A percentile compares a stretch with the other conserved stretches of the same genome.
Evolutionary conservation across 2,113 vertebrate species (phyloP).

Genomic region (Steatornis caripensis): DNA sequence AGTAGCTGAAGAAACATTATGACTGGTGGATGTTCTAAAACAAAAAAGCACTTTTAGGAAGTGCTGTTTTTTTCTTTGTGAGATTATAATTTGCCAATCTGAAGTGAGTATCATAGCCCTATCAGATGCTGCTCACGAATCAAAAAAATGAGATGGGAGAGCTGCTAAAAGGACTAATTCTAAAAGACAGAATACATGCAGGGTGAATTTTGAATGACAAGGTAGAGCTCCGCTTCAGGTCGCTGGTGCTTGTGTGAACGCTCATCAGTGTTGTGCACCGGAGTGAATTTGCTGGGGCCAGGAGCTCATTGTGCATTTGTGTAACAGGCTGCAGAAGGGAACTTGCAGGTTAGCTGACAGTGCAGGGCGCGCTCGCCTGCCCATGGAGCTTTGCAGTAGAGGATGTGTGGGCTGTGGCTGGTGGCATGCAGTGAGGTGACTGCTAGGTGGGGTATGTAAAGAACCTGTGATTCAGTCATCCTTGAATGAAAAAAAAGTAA

Average conservation of each 20-base stretch:
- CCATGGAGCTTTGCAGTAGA: neutral
- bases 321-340: neutral
- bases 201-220: neutral
- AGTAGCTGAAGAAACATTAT: neutral
- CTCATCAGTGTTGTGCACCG: neutral
- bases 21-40: neutral
- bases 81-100: neutral
- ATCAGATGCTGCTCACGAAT: neutral
- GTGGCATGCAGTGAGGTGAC: neutral
- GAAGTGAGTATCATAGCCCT: neutral
- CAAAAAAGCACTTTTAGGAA: neutral
- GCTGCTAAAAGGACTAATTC: neutral
- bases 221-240: neutral
- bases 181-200: neutral
- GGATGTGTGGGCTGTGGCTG: rapidly evolving
- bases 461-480: rapidly evolving
- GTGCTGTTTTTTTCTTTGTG: neutral
- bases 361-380: rapidly evolving
- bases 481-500: neutral
- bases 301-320: neutral
- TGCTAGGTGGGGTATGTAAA: neutral
- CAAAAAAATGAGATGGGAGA: neutral
- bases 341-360: neutral
- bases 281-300: neutral
- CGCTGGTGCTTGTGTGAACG: neutral